Evolutionary conservation across 2,797 vertebrate species (phyloP).

Genomic region (Danio choprae): DNA sequence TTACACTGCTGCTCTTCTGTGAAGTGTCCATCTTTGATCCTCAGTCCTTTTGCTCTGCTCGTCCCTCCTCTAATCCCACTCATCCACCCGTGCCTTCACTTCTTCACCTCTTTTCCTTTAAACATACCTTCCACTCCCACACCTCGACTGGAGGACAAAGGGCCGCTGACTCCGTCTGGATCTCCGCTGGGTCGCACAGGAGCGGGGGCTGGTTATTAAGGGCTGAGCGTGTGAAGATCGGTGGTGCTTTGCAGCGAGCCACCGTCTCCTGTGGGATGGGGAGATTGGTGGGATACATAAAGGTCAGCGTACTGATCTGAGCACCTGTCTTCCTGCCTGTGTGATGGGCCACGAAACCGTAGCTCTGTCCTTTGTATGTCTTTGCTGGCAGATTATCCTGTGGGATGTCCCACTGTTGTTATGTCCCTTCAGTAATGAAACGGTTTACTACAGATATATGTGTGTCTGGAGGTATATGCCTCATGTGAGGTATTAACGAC

Average conservation of each 20-base stretch:
- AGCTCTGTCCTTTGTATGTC: conserved; percentile 69
- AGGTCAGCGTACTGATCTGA: conserved; percentile 76
- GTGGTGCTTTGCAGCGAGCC: conserved; percentile 70
- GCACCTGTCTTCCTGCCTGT: conserved; percentile 33
- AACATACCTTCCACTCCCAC: conserved; percentile 38
- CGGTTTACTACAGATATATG: conserved; percentile 46
- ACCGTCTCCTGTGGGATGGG: conserved; percentile 68
- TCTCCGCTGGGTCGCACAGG: conserved; percentile 25
- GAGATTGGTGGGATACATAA: conserved; percentile 77
- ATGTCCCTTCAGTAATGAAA: conserved; percentile 51
- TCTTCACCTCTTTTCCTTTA: conserved; percentile 44
- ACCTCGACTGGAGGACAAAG: conserved; percentile 37
- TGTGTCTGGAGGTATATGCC: conserved; percentile 42
- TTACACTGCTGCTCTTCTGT: conserved; percentile 40
- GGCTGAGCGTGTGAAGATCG: conserved; percentile 66
- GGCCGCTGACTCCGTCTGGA: neutral
- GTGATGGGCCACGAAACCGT: conserved; percentile 32
- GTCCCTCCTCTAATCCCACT: conserved; percentile 50
- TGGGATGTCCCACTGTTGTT: conserved; percentile 12
- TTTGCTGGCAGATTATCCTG: conserved; percentile 68
- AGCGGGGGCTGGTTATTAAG: conserved; percentile 32
- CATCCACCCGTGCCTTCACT: conserved; percentile 39
- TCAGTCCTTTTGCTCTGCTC: conserved; percentile 34
- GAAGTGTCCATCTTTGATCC: conserved; percentile 50
- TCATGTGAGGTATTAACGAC: conserved; percentile 58